phyloP scores from a whole-genome alignment of 2,113 vertebrate species.

The Notothenia coriiceps region DNA sequence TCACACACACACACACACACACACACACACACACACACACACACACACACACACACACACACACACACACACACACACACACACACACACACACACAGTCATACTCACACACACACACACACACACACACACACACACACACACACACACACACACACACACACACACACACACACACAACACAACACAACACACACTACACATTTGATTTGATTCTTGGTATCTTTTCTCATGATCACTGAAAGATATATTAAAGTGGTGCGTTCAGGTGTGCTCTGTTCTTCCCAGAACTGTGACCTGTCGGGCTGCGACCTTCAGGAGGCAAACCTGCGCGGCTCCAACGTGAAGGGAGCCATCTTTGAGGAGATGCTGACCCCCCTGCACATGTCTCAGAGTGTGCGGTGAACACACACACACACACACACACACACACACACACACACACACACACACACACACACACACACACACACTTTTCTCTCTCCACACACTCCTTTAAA shows the following conservation, averaged over 20 bases:
- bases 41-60: background rate
- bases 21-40: background rate
- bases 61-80: background rate
- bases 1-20: background rate
- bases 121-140: too few species aligned
- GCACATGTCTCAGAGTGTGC: conserved; percentile 98
- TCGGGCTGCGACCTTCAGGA: conserved; percentile 97
- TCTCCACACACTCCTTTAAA: too few species aligned
- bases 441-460: background rate
- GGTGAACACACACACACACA: conserved; percentile 78
- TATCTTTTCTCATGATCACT: too few species aligned
- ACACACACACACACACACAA: too few species aligned
- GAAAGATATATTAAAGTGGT: background rate
- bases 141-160: too few species aligned
- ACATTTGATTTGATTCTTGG: too few species aligned
- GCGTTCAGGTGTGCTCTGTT: background rate
- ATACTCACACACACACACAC: too few species aligned
- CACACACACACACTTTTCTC: background rate
- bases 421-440: background rate
- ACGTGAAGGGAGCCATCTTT: conserved; percentile 97
- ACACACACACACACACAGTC: background rate
- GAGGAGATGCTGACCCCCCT: conserved; percentile 97
- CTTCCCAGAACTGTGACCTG: conserved; percentile 92
- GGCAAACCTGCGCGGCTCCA: conserved; percentile 94
- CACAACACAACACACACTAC: too few species aligned